Percentiles rank a stretch among this genome's conserved stretches.
phyloP scores from a whole-genome alignment of 2,888 invertebrate genomes.

The Synergus gifuensis region DNA sequence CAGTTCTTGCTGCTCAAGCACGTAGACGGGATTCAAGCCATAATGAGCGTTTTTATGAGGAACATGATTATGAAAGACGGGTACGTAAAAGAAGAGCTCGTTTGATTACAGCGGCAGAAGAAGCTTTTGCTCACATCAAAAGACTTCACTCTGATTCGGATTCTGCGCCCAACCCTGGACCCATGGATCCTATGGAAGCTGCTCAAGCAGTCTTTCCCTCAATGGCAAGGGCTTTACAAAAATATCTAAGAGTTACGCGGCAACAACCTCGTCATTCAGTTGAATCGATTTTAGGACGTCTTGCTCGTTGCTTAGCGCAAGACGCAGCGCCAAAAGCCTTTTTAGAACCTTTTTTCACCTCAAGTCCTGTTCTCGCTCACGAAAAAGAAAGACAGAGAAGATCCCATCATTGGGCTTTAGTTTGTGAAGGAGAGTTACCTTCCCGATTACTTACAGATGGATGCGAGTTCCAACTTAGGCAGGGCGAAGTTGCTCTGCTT shows the following conservation, averaged over 20 bases:
- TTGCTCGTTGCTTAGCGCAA: slow-evolving; percentile 94
- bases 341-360: slow-evolving; percentile 93
- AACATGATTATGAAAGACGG: slow-evolving; percentile 96
- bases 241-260: slow-evolving; percentile 95
- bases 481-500: slow-evolving; percentile 94
- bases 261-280: slow-evolving; percentile 98
- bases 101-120: slow-evolving; percentile 95
- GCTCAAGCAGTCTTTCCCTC: slow-evolving; percentile 99
- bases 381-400: slow-evolving; percentile 88
- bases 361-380: slow-evolving; percentile 91
- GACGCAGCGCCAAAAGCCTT: slow-evolving; percentile 97
- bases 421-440: slow-evolving; percentile 91
- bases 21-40: slow-evolving; percentile 94
- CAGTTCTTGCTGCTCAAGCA: slow-evolving; percentile 83
- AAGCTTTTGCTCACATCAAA: slow-evolving; percentile 98
- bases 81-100: slow-evolving; percentile 94
- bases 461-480: slow-evolving; percentile 93
- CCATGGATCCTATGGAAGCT: slow-evolving; percentile 96
- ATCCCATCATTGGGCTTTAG: slow-evolving; percentile 97
- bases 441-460: slow-evolving; percentile 92
- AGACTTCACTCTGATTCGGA: slow-evolving; percentile 86
- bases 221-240: slow-evolving; percentile 96
- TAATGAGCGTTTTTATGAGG: slow-evolving; percentile 98
- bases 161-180: slow-evolving; percentile 83
- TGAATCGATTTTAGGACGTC: slow-evolving; percentile 93